phyloP scores from a whole-genome alignment of 1,140 invertebrate genomes.

The Drosophila sp. region DNA sequence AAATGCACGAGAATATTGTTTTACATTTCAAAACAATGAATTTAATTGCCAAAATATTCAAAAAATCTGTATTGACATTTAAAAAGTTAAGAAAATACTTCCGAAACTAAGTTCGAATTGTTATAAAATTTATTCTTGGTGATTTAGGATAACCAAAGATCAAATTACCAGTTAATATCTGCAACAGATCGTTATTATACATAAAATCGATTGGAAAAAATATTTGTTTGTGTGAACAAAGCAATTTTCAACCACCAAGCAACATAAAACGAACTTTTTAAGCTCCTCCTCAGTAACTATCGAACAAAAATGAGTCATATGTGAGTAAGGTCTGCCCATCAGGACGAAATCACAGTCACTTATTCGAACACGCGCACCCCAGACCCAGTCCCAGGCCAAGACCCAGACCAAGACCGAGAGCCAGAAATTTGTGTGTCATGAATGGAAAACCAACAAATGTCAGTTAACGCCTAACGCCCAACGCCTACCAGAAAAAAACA shows the following conservation, averaged over 20 bases:
- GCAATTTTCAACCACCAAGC: slow-evolving; percentile 1
- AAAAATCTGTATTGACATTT: no score
- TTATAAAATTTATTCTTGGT: no score
- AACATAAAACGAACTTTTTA: background rate
- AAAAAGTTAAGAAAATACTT: no score
- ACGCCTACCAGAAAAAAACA: slow-evolving; percentile 27
- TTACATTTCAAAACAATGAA: no score
- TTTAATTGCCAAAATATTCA: no score
- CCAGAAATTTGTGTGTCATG: slow-evolving; percentile 4
- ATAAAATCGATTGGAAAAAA: background rate
- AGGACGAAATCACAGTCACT: slow-evolving; percentile 21
- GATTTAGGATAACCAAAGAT: no score
- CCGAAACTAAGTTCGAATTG: no score
- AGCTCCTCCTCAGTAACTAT: slow-evolving; percentile 12
- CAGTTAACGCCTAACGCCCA: slow-evolving; percentile 29
- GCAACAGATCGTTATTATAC: no score
- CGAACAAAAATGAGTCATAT: slow-evolving; percentile 23
- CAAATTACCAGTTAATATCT: no score
- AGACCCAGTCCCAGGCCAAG: background rate
- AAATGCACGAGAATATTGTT: no score
- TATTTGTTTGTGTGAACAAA: background rate
- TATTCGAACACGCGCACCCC: slow-evolving; percentile 15
- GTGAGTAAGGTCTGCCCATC: slow-evolving; percentile 5
- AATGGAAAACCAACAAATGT: slow-evolving; percentile 23
- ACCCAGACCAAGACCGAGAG: background rate